phyloP scores from a whole-genome alignment of 2,113 vertebrate species.

The Erythrolamprus reginae region DNA sequence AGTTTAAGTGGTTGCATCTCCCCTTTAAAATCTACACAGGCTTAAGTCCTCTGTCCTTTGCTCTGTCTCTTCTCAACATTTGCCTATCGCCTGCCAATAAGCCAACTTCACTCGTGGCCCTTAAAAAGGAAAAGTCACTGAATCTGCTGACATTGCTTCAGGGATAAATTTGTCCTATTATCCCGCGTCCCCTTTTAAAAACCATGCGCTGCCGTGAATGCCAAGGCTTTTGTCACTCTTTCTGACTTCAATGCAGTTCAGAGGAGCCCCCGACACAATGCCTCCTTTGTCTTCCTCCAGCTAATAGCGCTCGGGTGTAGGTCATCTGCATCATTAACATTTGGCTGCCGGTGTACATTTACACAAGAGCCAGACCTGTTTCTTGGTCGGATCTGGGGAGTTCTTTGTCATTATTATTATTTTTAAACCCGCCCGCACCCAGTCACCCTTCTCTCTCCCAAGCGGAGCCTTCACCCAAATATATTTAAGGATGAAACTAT shows the following conservation, averaged over 20 bases:
- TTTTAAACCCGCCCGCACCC: conserved; percentile 57
- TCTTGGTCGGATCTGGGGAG: conserved; percentile 35
- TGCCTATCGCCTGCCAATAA: background rate
- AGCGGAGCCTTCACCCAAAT: conserved; percentile 74
- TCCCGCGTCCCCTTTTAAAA: conserved; percentile 40
- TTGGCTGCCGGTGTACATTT: conserved; percentile 53
- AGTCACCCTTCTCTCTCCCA: conserved; percentile 49
- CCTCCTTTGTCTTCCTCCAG: conserved; percentile 64
- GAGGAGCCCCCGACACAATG: conserved; percentile 41
- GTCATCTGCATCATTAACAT: conserved; percentile 65
- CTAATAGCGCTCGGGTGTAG: conserved; percentile 55
- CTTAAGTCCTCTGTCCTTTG: background rate
- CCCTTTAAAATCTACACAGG: background rate
- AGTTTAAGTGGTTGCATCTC: background rate
- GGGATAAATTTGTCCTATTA: conserved; percentile 30
- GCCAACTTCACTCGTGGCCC: background rate
- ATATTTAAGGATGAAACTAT: conserved; percentile 82
- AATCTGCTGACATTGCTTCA: conserved; percentile 30
- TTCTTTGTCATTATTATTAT: conserved; percentile 69
- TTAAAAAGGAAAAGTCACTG: background rate
- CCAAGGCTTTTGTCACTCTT: conserved; percentile 30
- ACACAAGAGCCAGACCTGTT: conserved; percentile 38
- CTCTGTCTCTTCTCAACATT: background rate
- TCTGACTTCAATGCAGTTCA: conserved; percentile 34
- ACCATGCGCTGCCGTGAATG: conserved; percentile 35